Evolutionary conservation across 2,888 invertebrate species (phyloP).

Genomic region (Acheta domesticus): DNA sequence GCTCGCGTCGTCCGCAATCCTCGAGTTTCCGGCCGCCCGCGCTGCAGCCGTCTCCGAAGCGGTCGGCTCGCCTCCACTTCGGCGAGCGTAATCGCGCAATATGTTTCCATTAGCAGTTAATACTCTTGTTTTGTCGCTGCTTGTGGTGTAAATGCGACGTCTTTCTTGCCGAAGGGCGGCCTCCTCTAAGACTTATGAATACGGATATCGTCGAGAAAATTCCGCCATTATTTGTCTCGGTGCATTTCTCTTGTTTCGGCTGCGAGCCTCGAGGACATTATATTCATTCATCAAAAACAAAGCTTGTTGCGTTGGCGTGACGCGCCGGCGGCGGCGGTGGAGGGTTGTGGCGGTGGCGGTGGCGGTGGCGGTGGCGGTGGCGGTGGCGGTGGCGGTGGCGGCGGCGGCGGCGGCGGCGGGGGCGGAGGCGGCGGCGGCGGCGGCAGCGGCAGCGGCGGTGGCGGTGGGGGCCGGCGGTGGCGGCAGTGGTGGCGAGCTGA

Average conservation of each 20-base stretch:
- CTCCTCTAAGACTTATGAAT: conserved; percentile 3
- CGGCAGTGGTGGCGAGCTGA: too few species aligned
- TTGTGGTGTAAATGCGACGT: conserved; percentile 6
- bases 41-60: too few species aligned
- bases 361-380: neutral
- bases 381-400: too few species aligned
- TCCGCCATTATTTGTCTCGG: neutral
- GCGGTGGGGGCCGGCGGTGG: too few species aligned
- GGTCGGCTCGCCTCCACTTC: too few species aligned
- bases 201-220: conserved; percentile 6
- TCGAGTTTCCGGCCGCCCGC: too few species aligned
- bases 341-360: neutral
- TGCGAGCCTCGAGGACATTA: neutral
- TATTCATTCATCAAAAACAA: neutral
- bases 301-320: conserved; percentile 10
- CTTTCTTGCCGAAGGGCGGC: neutral
- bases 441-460: too few species aligned
- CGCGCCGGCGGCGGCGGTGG: neutral
- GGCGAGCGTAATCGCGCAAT: conserved; percentile 1
- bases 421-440: too few species aligned
- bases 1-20: too few species aligned
- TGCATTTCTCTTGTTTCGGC: conserved; percentile 11
- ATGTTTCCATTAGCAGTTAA: conserved; percentile 18
- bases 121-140: neutral
- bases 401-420: too few species aligned